These are phyloP conservation scores for Artibeus jamaicensis DNA, from an alignment of 2,797 vertebrate genomes.

Conservation along the genomic window DNA sequence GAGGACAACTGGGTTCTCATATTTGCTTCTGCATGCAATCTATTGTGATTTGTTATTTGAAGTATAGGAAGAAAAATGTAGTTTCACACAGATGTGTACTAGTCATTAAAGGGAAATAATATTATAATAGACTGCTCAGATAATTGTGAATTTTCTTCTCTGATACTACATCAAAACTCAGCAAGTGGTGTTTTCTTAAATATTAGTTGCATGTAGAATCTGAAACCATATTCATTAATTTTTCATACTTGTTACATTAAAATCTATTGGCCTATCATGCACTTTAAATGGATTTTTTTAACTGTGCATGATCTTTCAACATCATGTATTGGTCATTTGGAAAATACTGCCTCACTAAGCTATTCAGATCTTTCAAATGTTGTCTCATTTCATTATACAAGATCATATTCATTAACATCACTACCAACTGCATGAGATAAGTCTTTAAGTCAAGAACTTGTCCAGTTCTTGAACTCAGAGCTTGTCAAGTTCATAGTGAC, in stretches of 20 bases:
- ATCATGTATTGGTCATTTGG: not conserved
- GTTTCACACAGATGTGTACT: not conserved
- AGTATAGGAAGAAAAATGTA: not conserved
- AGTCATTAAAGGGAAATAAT: not conserved
- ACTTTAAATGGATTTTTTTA: constrained; percentile 4
- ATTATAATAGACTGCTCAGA: not conserved
- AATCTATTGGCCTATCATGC: not conserved
- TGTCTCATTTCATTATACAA: not conserved
- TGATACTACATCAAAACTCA: not conserved
- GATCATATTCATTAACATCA: not conserved
- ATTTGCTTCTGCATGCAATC: not conserved
- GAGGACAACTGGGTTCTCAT: not conserved
- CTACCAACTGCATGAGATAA: not conserved
- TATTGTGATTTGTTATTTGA: not conserved
- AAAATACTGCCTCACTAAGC: not conserved
- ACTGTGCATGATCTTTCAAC: not conserved
- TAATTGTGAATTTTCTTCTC: constrained; percentile 5
- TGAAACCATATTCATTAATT: not conserved
- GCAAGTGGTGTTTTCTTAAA: not conserved
- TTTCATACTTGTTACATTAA: not conserved
- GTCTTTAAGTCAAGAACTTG: too few relatives aligned
- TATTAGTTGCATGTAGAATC: not conserved
- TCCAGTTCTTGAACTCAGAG: too few relatives aligned
- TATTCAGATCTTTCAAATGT: not conserved
- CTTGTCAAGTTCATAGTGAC: not conserved